phyloP scores from a whole-genome alignment of 2,113 vertebrate genomes.

The Esox niger region DNA sequence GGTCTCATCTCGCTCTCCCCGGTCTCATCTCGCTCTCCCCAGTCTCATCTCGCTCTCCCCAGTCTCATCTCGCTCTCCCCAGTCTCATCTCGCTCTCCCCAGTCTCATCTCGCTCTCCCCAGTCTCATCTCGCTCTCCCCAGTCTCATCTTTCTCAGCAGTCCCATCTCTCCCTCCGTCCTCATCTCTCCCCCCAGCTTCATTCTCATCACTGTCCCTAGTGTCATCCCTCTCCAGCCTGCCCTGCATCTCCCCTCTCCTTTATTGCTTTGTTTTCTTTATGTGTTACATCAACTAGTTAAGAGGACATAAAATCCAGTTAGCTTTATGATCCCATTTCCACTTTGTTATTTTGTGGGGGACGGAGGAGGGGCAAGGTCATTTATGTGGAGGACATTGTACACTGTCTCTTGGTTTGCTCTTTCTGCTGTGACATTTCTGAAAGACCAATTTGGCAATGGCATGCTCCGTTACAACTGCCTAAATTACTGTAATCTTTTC shows the following conservation, averaged over 20 bases:
- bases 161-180: too few relatives aligned
- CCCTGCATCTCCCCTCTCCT: slow-evolving; percentile 2
- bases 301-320: slow-evolving; percentile 27
- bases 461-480: slow-evolving; percentile 43
- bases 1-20: too few relatives aligned
- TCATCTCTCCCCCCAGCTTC: too few relatives aligned
- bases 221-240: not conserved
- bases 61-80: too few relatives aligned
- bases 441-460: slow-evolving; percentile 40
- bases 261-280: slow-evolving; percentile 27
- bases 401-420: slow-evolving; percentile 19
- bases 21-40: too few relatives aligned
- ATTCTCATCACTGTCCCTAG: too few relatives aligned
- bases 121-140: too few relatives aligned
- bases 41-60: too few relatives aligned
- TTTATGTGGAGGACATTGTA: slow-evolving; percentile 28
- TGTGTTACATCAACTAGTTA: slow-evolving; percentile 37
- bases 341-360: slow-evolving; percentile 28
- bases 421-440: slow-evolving; percentile 51
- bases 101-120: too few relatives aligned
- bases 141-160: too few relatives aligned
- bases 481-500: slow-evolving; percentile 59
- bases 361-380: slow-evolving; percentile 46
- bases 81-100: too few relatives aligned
- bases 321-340: slow-evolving; percentile 19